Base-by-base conservation (phyloP, 2,797 vertebrate species). In the Megaceryle alcyon region DNA sequence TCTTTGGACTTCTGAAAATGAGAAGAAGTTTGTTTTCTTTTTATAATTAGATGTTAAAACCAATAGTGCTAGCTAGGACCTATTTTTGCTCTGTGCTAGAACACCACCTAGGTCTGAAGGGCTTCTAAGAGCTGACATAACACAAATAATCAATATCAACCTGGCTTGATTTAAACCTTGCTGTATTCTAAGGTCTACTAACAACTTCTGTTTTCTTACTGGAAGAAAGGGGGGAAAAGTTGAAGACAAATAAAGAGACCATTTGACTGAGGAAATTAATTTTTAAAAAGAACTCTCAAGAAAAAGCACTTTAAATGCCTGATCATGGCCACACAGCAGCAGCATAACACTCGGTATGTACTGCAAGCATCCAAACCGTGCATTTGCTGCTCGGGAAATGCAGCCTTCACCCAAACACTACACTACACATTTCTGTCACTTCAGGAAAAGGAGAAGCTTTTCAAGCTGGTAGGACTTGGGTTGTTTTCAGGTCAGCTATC, bases 251-350 rank as follows among this genome's bases (percentile, higher is more conserved):
- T 20, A 63, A 72, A 71, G 60, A 60, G 68, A 91, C 77, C 35
- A 8, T 60, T 56, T 49, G 83, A 66, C 37, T 21, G 39, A 92
- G 70, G 12, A 87, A 86, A 87, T 65, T 7, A 15, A 57, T 90
- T 93, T 96, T 93, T 80, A 25, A 87, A 95, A 92, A 71, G 53
- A 91, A 19, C 59, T 89, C 72, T 49, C 46, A 43, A 35, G 82
- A 51, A 83, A 83, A 90, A 82, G 79, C 63, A 81, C 51, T 86
- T 89, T 59, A 89, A 86, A 81, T 83, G 89, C 69, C 65, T 92
- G 37, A n/a, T 56, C 41, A 29, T 2, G 63, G 91, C 79, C 92
- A 83, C 66, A 46, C 12, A 89, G 86, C 71, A 90, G 75, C 82
- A 87, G 75, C 84, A 35, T 6, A 83, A 59, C 53, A n/a, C 80